Evolutionary conservation across 2,113 vertebrate genomes (phyloP).

Genomic region (Equus przewalskii): DNA sequence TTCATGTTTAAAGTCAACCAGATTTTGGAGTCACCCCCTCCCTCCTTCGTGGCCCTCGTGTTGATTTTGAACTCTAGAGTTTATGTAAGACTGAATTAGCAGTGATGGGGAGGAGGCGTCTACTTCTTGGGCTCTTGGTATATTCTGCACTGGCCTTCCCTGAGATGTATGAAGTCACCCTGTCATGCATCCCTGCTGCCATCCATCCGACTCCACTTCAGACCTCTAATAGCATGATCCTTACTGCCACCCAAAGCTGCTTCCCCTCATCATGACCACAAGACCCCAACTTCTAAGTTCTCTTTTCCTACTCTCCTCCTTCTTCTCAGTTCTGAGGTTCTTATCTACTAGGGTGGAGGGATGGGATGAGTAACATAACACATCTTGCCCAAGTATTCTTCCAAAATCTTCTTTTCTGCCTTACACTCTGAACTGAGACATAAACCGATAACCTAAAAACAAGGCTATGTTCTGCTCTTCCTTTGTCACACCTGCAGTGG

Average conservation of each 20-base stretch:
- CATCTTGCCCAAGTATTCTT: constrained; percentile 11
- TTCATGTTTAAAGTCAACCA: constrained; percentile 38
- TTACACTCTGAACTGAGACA: constrained; percentile 15
- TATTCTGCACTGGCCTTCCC: background rate
- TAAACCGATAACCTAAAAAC: constrained; percentile 42
- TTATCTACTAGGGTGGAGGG: background rate
- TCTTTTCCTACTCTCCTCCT: background rate
- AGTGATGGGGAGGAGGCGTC: background rate
- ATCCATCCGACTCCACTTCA: background rate
- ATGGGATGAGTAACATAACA: background rate
- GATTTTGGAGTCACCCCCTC: background rate
- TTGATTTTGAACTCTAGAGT: constrained; percentile 58
- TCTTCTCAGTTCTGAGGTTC: background rate
- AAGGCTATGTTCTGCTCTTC: background rate
- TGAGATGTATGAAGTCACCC: background rate
- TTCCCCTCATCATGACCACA: background rate
- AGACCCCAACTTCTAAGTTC: constrained; percentile 22
- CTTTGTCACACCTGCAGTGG: background rate
- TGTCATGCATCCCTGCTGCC: background rate
- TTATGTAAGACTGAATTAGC: constrained; percentile 40
- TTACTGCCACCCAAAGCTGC: background rate
- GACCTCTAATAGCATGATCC: background rate
- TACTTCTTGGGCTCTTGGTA: background rate
- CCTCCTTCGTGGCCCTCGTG: background rate
- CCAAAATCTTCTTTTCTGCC: background rate